Conservation (phyloP, 2,888 invertebrate species). For the Heliconius erato region DNA sequence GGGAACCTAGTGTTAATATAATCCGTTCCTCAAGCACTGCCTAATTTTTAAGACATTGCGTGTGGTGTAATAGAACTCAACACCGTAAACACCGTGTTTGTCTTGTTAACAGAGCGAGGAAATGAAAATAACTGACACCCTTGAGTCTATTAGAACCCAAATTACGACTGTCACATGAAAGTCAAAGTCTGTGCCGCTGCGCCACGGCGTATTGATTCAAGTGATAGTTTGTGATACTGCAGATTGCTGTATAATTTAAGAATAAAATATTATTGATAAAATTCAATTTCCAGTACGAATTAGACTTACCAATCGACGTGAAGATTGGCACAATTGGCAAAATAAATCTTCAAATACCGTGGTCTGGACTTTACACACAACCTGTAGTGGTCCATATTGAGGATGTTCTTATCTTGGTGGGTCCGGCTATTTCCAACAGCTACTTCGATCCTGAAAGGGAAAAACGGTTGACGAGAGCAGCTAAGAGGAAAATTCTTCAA, state of each 20-base stretch:
- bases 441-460: conserved; percentile 91
- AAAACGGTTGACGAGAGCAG: conserved; percentile 89
- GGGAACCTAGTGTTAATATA: not conserved
- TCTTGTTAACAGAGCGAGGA: no score
- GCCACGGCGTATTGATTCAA: not conserved
- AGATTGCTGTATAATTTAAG: not conserved
- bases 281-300: conserved; percentile 88
- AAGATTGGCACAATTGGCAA: conserved; percentile 92
- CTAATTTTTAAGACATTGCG: not conserved
- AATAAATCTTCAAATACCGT: conserved; percentile 91
- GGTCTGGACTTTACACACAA: conserved; percentile 91
- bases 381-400: conserved; percentile 91
- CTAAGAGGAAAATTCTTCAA: conserved; percentile 89
- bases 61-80: no score
- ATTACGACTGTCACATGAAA: no score
- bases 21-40: not conserved
- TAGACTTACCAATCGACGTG: conserved; percentile 92
- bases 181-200: no score
- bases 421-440: conserved; percentile 89
- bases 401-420: conserved; percentile 91
- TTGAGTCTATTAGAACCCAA: no score
- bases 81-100: no score
- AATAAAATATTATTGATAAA: not conserved
- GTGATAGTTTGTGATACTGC: not conserved
- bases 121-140: no score